Evolutionary conservation across 2,888 invertebrate species (phyloP).

Genomic region (Microdon myrmicae): DNA sequence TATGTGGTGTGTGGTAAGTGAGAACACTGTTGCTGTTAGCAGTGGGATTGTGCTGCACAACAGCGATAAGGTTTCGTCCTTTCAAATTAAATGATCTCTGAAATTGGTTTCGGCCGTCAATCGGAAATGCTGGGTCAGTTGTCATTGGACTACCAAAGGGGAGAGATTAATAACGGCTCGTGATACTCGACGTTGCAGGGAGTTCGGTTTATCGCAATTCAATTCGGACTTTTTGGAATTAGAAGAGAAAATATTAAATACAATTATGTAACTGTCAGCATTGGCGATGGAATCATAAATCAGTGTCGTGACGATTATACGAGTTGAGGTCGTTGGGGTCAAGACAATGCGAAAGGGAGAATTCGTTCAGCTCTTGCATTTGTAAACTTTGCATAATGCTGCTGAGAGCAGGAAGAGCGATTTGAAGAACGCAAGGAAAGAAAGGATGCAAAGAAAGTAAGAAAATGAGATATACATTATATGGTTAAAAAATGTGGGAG

Average conservation of each 20-base stretch:
- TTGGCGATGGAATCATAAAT: constrained; percentile 21
- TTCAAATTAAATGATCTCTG: constrained; percentile 56
- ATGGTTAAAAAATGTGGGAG: too few relatives aligned
- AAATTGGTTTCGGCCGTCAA: constrained; percentile 51
- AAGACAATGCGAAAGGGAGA: too few relatives aligned
- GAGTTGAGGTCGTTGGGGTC: too few relatives aligned
- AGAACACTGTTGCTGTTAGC: too few relatives aligned
- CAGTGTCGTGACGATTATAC: too few relatives aligned
- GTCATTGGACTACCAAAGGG: constrained; percentile 7
- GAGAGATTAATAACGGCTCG: constrained; percentile 37
- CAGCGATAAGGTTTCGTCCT: constrained; percentile 55
- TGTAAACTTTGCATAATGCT: too few relatives aligned
- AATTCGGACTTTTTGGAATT: constrained; percentile 16
- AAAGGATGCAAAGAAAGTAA: too few relatives aligned
- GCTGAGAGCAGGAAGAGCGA: too few relatives aligned
- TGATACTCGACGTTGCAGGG: constrained; percentile 24
- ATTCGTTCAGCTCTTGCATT: too few relatives aligned
- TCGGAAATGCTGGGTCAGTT: background rate
- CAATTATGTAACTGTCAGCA: constrained; percentile 21
- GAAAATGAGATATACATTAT: too few relatives aligned
- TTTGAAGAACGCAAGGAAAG: too few relatives aligned
- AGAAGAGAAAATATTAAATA: constrained; percentile 26
- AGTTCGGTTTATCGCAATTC: background rate
- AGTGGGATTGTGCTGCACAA: constrained; percentile 53
- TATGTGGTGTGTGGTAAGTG: too few relatives aligned